phyloP scores from a whole-genome alignment of 1,140 invertebrate species.

The Lineus longissimus region DNA sequence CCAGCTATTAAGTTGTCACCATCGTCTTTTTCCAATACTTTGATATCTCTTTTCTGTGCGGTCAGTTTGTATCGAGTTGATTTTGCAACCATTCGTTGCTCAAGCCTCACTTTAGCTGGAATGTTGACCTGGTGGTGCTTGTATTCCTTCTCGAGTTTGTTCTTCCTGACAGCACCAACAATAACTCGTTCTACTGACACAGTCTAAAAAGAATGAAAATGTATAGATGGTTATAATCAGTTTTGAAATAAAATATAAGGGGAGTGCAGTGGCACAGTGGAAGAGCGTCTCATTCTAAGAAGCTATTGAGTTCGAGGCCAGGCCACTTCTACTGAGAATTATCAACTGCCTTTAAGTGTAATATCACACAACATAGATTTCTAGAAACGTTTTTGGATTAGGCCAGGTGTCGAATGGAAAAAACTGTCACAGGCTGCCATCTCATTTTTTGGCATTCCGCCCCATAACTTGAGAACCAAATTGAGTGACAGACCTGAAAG shows the following conservation, averaged over 20 bases:
- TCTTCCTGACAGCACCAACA: conserved; percentile 37
- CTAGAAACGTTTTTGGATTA: no score
- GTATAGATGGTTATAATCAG: neutral
- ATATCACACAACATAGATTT: no score
- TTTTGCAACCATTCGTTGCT: conserved; percentile 21
- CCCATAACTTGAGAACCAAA: no score
- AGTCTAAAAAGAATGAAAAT: conserved; percentile 24
- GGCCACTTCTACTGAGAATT: no score
- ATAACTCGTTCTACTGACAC: conserved; percentile 35
- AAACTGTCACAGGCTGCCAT: no score
- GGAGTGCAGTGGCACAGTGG: neutral
- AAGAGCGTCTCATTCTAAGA: no score
- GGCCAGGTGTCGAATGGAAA: no score
- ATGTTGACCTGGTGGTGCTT: conserved; percentile 31
- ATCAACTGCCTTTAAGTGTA: no score
- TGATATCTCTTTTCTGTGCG: conserved; percentile 28
- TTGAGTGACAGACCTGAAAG: no score
- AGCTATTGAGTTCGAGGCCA: no score
- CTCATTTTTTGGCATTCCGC: no score
- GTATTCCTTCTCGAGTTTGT: conserved; percentile 40
- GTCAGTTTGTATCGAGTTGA: conserved; percentile 32
- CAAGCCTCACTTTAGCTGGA: conserved; percentile 17
- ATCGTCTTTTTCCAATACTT: conserved; percentile 19
- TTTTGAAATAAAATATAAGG: neutral
- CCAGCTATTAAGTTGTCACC: no score